These are phyloP conservation scores for Notiomystis cincta DNA, from an alignment of 2,113 vertebrate species.

Conservation along the genomic window DNA sequence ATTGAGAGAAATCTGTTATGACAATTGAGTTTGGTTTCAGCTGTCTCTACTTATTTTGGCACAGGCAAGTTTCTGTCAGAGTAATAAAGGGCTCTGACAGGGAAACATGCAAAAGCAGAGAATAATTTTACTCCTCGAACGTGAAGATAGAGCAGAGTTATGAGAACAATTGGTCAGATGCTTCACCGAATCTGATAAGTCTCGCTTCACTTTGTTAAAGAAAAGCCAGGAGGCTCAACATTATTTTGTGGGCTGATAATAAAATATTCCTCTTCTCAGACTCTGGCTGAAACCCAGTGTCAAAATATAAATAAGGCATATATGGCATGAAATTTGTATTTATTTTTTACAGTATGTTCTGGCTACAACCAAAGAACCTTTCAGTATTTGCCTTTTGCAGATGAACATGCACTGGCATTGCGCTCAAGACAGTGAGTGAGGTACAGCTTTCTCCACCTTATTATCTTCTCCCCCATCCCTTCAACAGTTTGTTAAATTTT, in stretches of 20 bases:
- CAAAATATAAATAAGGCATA: background rate
- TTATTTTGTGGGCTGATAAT: background rate
- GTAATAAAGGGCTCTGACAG: background rate
- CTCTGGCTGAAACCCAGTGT: background rate
- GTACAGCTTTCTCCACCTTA: background rate
- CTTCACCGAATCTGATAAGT: background rate
- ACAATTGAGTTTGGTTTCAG: background rate
- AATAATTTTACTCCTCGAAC: background rate
- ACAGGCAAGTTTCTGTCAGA: background rate
- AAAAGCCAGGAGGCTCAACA: background rate
- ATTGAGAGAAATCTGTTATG: background rate
- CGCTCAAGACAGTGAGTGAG: background rate
- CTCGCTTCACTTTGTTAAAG: background rate
- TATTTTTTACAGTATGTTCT: background rate
- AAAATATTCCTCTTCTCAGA: background rate
- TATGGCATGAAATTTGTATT: background rate
- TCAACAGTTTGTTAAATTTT: background rate
- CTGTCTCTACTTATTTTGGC: background rate
- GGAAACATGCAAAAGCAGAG: background rate
- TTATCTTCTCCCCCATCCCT: background rate
- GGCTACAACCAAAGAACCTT: background rate
- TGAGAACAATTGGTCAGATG: background rate
- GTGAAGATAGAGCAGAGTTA: background rate
- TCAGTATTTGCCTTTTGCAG: background rate
- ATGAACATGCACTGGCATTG: background rate